Percentiles rank a stretch among this genome's conserved stretches.
phyloP scores from a whole-genome alignment of 1,140 invertebrate species.

The Ectropis grisescens region DNA sequence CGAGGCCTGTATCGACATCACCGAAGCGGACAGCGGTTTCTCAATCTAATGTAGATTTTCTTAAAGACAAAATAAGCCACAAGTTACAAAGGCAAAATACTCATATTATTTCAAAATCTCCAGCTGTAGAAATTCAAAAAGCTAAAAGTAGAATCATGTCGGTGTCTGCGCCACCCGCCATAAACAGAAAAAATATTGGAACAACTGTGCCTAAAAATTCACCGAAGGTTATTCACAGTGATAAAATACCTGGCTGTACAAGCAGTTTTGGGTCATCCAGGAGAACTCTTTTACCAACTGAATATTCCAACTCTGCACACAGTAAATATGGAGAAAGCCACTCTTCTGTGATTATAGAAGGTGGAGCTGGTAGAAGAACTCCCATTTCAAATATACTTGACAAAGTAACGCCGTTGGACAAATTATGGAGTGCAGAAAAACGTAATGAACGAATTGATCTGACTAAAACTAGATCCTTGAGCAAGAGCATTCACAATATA shows the following conservation, averaged over 20 bases:
- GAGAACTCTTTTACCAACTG: conserved; percentile 52
- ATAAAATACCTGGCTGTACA: conserved; percentile 29
- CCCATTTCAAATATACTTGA: conserved; percentile 65
- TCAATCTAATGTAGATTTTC: conserved; percentile 68
- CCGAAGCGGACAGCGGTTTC: conserved; percentile 19
- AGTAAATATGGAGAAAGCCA: conserved; percentile 25
- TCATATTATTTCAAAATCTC: conserved; percentile 53
- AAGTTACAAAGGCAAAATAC: conserved; percentile 67
- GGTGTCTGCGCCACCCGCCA: conserved; percentile 38
- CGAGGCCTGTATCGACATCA: conserved; percentile 34
- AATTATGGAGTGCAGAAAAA: conserved; percentile 59
- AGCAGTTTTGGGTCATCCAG: conserved; percentile 63
- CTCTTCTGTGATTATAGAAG: conserved; percentile 51
- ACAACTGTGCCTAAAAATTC: conserved; percentile 9
- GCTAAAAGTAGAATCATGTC: conserved; percentile 50
- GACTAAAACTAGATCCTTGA: conserved; percentile 29
- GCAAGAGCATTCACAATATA: conserved; percentile 10
- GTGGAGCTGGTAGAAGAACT: conserved; percentile 60
- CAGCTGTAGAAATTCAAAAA: conserved; percentile 14
- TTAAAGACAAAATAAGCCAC: conserved; percentile 72
- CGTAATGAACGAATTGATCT: conserved; percentile 53
- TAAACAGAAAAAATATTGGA: conserved; percentile 33
- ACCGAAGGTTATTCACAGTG: conserved; percentile 18
- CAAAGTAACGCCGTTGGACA: conserved; percentile 61
- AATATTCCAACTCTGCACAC: conserved; percentile 41